Evolutionary conservation across 2,888 invertebrate species (phyloP).

Genomic region (Drosophila nr. perissopoda): DNA sequence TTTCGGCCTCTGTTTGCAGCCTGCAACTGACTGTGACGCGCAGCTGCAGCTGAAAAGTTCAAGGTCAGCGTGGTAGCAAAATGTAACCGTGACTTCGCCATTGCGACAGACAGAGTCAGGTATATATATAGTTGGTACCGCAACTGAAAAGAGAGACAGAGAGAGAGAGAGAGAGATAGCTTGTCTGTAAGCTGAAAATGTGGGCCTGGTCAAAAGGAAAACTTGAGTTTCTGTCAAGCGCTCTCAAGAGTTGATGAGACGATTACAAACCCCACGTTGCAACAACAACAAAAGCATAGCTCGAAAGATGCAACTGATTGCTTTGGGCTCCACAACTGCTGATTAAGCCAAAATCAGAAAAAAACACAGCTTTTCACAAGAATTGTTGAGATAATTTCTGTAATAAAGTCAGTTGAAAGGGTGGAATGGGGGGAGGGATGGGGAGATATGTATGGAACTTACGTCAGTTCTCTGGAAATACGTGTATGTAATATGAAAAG

Average conservation of each 20-base stretch:
- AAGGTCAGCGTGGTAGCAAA: constrained; percentile 58
- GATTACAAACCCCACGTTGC: constrained; percentile 26
- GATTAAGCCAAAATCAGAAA: constrained; percentile 49
- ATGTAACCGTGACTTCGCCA: constrained; percentile 61
- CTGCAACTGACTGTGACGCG: constrained; percentile 28
- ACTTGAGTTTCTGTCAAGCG: constrained; percentile 37
- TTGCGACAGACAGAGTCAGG: constrained; percentile 34
- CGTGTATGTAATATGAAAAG: constrained; percentile 7
- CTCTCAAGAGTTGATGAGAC: constrained; percentile 28
- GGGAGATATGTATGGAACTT: background rate
- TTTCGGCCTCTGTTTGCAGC: constrained; percentile 22
- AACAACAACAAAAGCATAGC: constrained; percentile 4
- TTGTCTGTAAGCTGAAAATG: constrained; percentile 8
- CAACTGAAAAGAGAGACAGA: constrained; percentile 5
- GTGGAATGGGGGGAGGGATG: no score
- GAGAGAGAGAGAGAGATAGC: constrained; percentile 22
- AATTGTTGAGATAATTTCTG: constrained; percentile 23
- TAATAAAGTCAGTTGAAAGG: background rate
- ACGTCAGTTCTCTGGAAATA: constrained; percentile 28
- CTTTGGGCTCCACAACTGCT: constrained; percentile 42
- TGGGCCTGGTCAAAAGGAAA: constrained; percentile 20
- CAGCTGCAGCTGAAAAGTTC: constrained; percentile 65
- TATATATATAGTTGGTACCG: background rate
- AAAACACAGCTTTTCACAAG: constrained; percentile 11
- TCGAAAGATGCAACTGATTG: constrained; percentile 39